These are phyloP conservation scores for Cydia pomonella DNA, from an alignment of 1,140 invertebrate genomes.

Conservation along the genomic window DNA sequence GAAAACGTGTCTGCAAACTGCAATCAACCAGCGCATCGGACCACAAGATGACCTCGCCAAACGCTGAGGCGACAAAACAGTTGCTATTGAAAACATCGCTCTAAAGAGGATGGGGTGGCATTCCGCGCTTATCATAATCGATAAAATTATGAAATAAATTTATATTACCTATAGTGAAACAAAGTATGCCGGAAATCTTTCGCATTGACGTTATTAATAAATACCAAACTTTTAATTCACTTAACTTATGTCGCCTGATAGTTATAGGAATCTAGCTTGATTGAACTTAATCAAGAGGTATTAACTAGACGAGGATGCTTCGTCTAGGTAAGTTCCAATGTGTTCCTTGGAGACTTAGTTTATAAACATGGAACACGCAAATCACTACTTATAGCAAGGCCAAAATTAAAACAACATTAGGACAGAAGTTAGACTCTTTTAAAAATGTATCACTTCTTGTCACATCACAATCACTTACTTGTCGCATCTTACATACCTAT, in stretches of 20 bases:
- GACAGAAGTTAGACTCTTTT: not conserved
- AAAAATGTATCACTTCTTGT: not conserved
- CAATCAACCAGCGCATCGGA: too few species aligned
- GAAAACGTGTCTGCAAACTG: too few species aligned
- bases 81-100: too few species aligned
- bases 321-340: not conserved
- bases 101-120: too few species aligned
- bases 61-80: too few species aligned
- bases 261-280: not conserved
- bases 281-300: constrained; percentile 9
- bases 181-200: too few species aligned
- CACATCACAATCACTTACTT: too few species aligned
- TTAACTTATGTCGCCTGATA: not conserved
- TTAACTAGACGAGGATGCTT: not conserved
- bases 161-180: too few species aligned
- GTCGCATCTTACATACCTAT: too few species aligned
- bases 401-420: constrained; percentile 17
- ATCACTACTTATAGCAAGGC: not conserved
- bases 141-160: too few species aligned
- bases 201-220: not conserved
- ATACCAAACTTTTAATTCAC: not conserved
- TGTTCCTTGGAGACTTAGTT: not conserved
- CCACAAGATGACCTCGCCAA: too few species aligned
- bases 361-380: not conserved
- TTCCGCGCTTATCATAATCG: too few species aligned